Conservation (phyloP, 1,140 invertebrate species). For the Meloidogyne exigua region DNA sequence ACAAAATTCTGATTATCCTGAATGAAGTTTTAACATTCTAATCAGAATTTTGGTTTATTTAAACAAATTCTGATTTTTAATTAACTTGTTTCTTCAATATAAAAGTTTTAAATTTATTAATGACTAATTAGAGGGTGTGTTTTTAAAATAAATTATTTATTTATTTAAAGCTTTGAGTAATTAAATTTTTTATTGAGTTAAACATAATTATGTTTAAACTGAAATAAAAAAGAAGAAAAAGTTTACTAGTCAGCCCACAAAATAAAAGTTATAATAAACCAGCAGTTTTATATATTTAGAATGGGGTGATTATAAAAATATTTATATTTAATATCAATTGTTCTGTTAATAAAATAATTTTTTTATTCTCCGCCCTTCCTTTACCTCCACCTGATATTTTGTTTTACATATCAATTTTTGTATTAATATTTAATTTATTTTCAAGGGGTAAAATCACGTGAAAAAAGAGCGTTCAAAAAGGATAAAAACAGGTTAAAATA, state of each 20-base stretch:
- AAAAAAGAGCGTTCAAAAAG: background rate
- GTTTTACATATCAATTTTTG: too few species aligned
- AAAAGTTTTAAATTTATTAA: too few species aligned
- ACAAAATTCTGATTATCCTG: too few species aligned
- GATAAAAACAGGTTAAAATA: too few species aligned
- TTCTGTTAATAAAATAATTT: background rate
- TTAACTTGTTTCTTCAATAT: too few species aligned
- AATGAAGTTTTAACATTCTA: too few species aligned
- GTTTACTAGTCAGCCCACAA: constrained; percentile 1
- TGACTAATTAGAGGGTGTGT: too few species aligned
- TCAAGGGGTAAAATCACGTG: background rate
- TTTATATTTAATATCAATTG: constrained; percentile 2
- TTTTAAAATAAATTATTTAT: too few species aligned
- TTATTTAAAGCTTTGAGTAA: too few species aligned
- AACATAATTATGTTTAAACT: background rate
- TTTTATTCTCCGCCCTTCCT: background rate
- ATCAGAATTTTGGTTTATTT: too few species aligned
- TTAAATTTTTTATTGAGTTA: too few species aligned
- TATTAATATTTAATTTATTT: background rate
- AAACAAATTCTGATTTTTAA: too few species aligned
- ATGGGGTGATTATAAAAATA: background rate
- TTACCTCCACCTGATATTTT: background rate
- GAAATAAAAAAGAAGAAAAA: background rate
- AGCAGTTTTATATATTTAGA: constrained; percentile 1
- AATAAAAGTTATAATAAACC: background rate